Percentiles rank a stretch among this genome's conserved stretches.
phyloP scores from a whole-genome alignment of 2,113 vertebrate genomes.

The Cacatua alba region DNA sequence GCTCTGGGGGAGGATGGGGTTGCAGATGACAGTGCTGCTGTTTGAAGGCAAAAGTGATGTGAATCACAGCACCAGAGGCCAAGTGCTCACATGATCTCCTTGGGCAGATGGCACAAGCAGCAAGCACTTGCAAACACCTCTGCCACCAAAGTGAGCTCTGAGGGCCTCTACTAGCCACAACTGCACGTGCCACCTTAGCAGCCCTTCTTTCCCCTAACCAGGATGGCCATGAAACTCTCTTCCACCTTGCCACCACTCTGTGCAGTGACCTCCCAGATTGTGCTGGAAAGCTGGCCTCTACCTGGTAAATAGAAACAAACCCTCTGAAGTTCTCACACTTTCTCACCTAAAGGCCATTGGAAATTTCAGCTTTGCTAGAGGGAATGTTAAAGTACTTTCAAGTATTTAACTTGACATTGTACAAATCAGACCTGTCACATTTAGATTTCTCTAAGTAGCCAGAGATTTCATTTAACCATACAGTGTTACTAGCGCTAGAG shows the following conservation, averaged over 20 bases:
- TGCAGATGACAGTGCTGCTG: not conserved
- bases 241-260: not conserved
- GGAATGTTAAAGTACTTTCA: not conserved
- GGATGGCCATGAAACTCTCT: not conserved
- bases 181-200: not conserved
- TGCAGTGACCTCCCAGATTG: not conserved
- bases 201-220: not conserved
- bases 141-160: not conserved
- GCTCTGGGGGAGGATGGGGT: accelerated
- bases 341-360: not conserved
- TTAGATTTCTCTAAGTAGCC: not conserved
- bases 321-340: not conserved
- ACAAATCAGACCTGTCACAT: not conserved
- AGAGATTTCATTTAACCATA: not conserved
- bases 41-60: not conserved
- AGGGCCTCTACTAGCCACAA: not conserved
- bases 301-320: not conserved
- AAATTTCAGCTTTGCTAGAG: not conserved
- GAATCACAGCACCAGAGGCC: not conserved
- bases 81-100: not conserved
- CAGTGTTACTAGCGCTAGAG: not conserved
- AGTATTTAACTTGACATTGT: not conserved
- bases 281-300: accelerated
- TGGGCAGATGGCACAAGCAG: not conserved
- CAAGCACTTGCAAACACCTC: accelerated